A percentile compares a stretch with the other conserved stretches of the same genome.
phyloP scores from a whole-genome alignment of 2,888 invertebrate species.

The Calliphora vomitoria region DNA sequence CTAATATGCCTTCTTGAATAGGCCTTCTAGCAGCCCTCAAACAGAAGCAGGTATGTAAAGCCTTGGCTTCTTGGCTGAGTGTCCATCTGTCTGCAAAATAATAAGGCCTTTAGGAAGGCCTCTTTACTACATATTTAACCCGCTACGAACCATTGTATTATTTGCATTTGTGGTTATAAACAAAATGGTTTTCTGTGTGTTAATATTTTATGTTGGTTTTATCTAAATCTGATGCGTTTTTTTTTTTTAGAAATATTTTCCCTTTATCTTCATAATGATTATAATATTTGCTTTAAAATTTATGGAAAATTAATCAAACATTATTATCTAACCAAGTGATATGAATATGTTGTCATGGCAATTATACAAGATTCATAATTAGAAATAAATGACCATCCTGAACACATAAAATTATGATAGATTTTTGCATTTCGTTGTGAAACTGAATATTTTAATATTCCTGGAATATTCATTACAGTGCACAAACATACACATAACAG shows the following conservation, averaged over 20 bases:
- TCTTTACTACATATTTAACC: too few relatives aligned
- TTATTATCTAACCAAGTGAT: background rate
- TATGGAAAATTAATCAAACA: background rate
- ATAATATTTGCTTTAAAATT: background rate
- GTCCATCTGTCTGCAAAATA: too few relatives aligned
- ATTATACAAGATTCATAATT: background rate
- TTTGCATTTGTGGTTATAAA: conserved; percentile 31
- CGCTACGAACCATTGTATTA: background rate
- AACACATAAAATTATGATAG: background rate
- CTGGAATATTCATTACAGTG: too few relatives aligned
- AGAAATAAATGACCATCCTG: background rate
- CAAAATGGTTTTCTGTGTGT: background rate
- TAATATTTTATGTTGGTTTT: background rate
- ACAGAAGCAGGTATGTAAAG: too few relatives aligned
- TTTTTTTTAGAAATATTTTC: background rate
- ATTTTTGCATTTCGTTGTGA: too few relatives aligned
- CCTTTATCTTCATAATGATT: background rate
- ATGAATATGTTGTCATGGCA: background rate
- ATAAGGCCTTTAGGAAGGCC: too few relatives aligned
- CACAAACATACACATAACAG: too few relatives aligned
- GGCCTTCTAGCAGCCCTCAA: too few relatives aligned
- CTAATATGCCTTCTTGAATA: too few relatives aligned
- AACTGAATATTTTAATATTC: too few relatives aligned
- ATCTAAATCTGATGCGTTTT: background rate
- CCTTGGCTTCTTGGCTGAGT: too few relatives aligned